Conservation (phyloP, 2,113 vertebrate species). For the Meriones unguiculatus region DNA sequence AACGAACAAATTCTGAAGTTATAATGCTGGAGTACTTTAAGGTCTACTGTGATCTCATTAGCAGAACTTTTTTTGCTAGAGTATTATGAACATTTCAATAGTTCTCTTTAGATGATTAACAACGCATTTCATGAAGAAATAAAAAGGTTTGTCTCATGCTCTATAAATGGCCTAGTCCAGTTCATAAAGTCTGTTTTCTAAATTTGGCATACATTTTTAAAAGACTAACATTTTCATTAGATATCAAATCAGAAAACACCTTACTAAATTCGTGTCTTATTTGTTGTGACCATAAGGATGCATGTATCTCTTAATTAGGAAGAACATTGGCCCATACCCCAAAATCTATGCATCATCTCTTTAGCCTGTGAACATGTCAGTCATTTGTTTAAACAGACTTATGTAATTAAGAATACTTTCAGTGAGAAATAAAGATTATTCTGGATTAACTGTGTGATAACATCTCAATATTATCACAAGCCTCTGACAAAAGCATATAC, state of each 20-base stretch:
- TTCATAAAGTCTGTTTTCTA: not conserved
- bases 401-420: not conserved
- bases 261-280: conserved; percentile 9
- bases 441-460: not conserved
- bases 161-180: not conserved
- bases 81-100: not conserved
- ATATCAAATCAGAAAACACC: not conserved
- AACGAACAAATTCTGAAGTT: not conserved
- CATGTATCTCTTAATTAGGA: not conserved
- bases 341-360: not conserved
- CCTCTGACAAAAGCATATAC: not conserved
- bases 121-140: not conserved
- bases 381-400: not conserved
- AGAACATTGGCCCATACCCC: fast-evolving
- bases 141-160: not conserved
- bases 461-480: fast-evolving
- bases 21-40: conserved; percentile 16
- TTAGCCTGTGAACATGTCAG: not conserved
- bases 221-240: not conserved
- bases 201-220: not conserved
- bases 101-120: not conserved
- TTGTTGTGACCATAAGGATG: not conserved
- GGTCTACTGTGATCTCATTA: conserved; percentile 18
- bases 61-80: not conserved
- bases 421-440: not conserved